Base-by-base conservation (phyloP, 2,113 vertebrate genomes). In the Pyrgilauda ruficollis region DNA sequence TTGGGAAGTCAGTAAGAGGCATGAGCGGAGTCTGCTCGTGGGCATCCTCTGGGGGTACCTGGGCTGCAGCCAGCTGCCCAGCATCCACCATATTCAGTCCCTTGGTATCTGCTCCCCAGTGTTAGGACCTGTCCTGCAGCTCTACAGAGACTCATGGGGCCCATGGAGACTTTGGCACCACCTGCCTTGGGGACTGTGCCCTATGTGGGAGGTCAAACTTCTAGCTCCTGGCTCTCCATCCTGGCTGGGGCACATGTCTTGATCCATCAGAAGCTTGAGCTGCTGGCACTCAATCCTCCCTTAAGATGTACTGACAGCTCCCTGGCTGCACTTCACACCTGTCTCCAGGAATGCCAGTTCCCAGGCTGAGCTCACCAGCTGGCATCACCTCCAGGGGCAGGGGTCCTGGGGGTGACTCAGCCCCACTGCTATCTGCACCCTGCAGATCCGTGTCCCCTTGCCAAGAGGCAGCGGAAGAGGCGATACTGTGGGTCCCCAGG, bases 31-130 rank as follows among this genome's bases (percentile, higher is more conserved):
- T 33, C 33, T 0, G 0, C 26, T 70, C 10, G 13, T 52, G 22
- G 11, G 7, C n/a, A 13, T 28, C 21, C 6, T 47, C 28, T 0
- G 0, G 0, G 10, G 8, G 8, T 27, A 37, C 13, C 8, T n/a
- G 27, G 33, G 7, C 55, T 64, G 33, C 72, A 87, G 62, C 21
- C 21, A 24, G 5, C n/a, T 35, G 18, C 23, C 30, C 37, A 67
- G 13, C 4, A 4, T 61, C 10, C 21, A 43, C 74, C 30, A 13
- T 0, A 0, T 27, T 73, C 35, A 55, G 28, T 21, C 27, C 31
- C 43, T 49, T 61, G 52, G 37, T 43, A 33, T 62, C 37, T 2
- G 0, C 23, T 84, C 6, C 18, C 18, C 21, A 7, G 1, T 13
- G 15, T 17, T 15, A 37, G 5, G 31, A 69, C 8, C 13, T 44